phyloP scores from a whole-genome alignment of 2,888 invertebrate species.

The Drosophila falleni region DNA sequence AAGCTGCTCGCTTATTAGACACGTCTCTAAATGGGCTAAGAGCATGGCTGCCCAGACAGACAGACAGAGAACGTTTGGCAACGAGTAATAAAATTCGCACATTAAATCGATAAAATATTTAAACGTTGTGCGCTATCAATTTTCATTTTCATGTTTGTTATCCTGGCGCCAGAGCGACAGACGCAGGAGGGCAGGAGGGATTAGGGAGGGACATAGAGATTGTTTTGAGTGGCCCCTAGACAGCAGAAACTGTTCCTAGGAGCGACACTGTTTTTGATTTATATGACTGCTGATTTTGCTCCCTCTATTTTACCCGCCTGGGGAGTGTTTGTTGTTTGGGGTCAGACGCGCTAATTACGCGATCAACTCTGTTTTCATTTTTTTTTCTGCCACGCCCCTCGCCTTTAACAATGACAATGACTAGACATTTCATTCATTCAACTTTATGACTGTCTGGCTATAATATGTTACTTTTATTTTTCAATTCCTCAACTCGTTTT shows the following conservation, averaged over 20 bases:
- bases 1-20: slow-evolving; percentile 25
- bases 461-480: slow-evolving; percentile 79
- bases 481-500: slow-evolving; percentile 74
- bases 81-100: slow-evolving; percentile 47
- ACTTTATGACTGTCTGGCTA: slow-evolving; percentile 66
- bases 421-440: slow-evolving; percentile 71
- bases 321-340: slow-evolving; percentile 32
- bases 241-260: slow-evolving; percentile 12
- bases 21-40: slow-evolving; percentile 15
- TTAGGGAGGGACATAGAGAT: neutral
- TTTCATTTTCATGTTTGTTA: slow-evolving; percentile 72
- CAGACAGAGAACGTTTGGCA: neutral
- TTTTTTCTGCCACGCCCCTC: neutral
- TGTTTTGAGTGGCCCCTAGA: slow-evolving; percentile 48
- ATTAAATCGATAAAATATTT: slow-evolving; percentile 76
- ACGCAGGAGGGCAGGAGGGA: neutral
- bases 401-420: slow-evolving; percentile 38
- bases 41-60: neutral
- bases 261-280: slow-evolving; percentile 53
- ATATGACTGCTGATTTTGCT: slow-evolving; percentile 38
- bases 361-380: slow-evolving; percentile 53
- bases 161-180: slow-evolving; percentile 47
- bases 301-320: neutral
- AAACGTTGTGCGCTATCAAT: slow-evolving; percentile 71
- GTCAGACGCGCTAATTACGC: slow-evolving; percentile 79